phyloP scores from a whole-genome alignment of 2,888 invertebrate genomes.

The Lepidonotus clava region DNA sequence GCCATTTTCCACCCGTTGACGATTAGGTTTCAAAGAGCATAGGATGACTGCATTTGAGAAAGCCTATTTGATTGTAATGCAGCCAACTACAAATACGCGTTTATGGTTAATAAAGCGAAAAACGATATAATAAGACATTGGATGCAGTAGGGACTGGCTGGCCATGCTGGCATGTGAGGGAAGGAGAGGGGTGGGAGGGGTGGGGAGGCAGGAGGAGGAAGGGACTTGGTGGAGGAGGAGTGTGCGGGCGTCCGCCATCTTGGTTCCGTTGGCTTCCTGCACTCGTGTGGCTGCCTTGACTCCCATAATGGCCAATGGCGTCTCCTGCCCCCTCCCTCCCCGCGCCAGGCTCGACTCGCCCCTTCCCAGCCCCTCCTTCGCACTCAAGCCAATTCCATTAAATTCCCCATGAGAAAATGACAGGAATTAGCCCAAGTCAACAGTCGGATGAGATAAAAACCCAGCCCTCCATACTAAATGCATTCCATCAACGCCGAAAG shows the following conservation, averaged over 20 bases:
- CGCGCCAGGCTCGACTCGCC: too few species aligned
- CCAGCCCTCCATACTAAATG: background rate
- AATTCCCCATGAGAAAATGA: constrained; percentile 9
- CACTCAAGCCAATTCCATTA: constrained; percentile 22
- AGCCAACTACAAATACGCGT: too few species aligned
- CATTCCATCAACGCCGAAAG: too few species aligned
- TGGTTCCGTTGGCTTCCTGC: constrained; percentile 2
- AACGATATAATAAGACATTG: too few species aligned
- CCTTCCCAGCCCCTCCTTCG: background rate
- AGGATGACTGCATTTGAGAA: too few species aligned
- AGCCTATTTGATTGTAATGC: too few species aligned
- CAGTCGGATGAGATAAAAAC: background rate
- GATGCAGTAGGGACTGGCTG: too few species aligned
- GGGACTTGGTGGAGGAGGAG: background rate
- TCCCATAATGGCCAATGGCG: background rate
- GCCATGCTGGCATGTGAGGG: too few species aligned
- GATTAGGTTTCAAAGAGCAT: too few species aligned
- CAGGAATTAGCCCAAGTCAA: background rate
- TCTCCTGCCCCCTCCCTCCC: background rate
- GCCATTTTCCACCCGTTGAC: background rate
- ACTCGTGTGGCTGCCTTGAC: background rate
- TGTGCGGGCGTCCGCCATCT: background rate
- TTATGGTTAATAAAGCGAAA: too few species aligned
- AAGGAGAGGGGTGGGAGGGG: background rate
- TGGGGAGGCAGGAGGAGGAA: background rate